These are phyloP conservation scores for Sciurus niger DNA, from an alignment of 2,113 vertebrate genomes.

Conservation along the genomic window DNA sequence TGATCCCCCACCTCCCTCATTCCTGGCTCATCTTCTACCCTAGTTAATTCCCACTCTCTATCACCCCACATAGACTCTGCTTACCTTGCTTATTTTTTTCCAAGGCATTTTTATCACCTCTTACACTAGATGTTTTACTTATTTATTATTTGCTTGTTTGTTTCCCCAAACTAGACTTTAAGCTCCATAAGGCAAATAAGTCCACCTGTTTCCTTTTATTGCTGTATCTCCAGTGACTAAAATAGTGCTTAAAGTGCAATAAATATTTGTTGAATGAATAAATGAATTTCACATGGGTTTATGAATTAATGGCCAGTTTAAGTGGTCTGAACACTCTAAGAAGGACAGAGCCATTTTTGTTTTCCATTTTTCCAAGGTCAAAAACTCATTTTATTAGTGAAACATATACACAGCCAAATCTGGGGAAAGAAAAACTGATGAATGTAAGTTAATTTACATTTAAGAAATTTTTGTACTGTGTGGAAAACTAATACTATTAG, in stretches of 20 bases:
- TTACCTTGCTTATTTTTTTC: not conserved
- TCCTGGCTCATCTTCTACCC: not conserved
- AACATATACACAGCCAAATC: not conserved
- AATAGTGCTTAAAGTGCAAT: not conserved
- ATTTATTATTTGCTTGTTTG: slow-evolving; percentile 27
- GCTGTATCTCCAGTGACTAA: not conserved
- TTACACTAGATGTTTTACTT: slow-evolving; percentile 31
- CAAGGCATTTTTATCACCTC: not conserved
- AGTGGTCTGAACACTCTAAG: not conserved
- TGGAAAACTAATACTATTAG: slow-evolving; percentile 49
- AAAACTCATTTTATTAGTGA: slow-evolving; percentile 20
- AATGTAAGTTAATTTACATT: slow-evolving; percentile 42
- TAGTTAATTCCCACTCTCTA: not conserved
- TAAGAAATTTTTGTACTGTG: slow-evolving; percentile 31
- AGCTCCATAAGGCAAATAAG: not conserved
- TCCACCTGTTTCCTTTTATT: slow-evolving; percentile 22
- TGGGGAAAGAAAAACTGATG: not conserved
- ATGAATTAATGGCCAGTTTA: slow-evolving; percentile 10
- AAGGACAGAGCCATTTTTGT: not conserved
- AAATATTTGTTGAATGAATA: slow-evolving; percentile 34
- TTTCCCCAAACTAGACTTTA: slow-evolving; percentile 24
- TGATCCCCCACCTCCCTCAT: not conserved
- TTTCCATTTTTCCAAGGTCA: slow-evolving; percentile 57
- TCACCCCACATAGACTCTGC: not conserved
- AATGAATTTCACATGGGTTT: slow-evolving; percentile 3